Evolutionary conservation across 2,113 vertebrate species (phyloP), one percentile per base, ranked within the genome.

Genomic region (Saguinus imperator): DNA sequence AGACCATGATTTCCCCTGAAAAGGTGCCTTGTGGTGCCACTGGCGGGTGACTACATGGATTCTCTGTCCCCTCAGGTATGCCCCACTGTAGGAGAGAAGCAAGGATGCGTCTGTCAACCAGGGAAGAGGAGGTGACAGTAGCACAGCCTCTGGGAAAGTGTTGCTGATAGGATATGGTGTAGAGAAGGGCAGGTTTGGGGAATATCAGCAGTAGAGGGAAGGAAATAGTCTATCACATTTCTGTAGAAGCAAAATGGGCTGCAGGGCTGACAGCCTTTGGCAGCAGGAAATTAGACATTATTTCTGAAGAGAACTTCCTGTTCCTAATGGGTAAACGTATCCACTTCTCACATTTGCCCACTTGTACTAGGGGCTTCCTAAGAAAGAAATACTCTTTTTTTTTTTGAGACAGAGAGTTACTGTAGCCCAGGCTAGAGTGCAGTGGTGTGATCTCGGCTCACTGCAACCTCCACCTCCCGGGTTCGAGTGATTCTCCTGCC

Each of bases 241-340:
- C 89, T 91, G 0, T 7, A 29, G 80, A 40, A 27, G 70, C 17
- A 73, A 58, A 75, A 29, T 48, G 40, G 25, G 45, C 61, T 27
- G 0, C 32, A 18, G 6, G 83, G 40, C 75, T 68, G 93, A 70
- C 70, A 70, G 64, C 52, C 61, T 89, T 79, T 77, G 94, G 95
- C 87, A 81, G 50, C 81, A 97, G 95, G 97, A 98, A 97, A 85
- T 40, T 55, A 79, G 40, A 61, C 84, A 79, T 96, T 94, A 94
- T 95, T 96, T 98, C 94, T 85, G 81, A 57, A 95, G 91, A 96
- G 81, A 89, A 40, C 73, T 94, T 97, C 93, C 95, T 94, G 76
- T 88, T 52, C 87, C 27, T 0, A 55, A 35, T 93, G 82, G 89
- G 66, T 75, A 48, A 84, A 72, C 79, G 73, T 90, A 79, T 45